Evolutionary conservation across 2,113 vertebrate genomes (phyloP).

Genomic region (Larimichthys crocea): DNA sequence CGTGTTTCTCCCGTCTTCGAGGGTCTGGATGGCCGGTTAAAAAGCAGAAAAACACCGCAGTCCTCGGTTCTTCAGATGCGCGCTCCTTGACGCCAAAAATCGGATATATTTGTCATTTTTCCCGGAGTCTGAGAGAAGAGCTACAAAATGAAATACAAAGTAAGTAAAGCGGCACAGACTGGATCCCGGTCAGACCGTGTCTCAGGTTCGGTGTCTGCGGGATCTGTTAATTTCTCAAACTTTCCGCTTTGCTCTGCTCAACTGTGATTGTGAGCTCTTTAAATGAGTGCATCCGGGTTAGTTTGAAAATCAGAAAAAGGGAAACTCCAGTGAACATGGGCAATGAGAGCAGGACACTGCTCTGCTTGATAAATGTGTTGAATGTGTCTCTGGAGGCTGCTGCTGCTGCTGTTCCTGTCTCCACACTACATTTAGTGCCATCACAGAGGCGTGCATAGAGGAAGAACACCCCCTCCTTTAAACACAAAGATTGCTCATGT

Average conservation of each 20-base stretch:
- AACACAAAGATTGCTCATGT: not conserved
- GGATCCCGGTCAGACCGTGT: not conserved
- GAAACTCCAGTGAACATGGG: not conserved
- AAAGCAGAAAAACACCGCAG: constrained; percentile 6
- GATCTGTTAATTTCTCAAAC: no score
- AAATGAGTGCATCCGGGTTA: constrained; percentile 16
- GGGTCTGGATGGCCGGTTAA: constrained; percentile 65
- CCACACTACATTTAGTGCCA: not conserved
- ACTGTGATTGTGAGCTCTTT: not conserved
- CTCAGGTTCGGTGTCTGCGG: not conserved
- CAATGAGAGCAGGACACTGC: not conserved
- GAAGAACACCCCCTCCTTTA: no score
- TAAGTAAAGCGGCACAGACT: constrained; percentile 69
- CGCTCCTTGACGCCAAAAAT: constrained; percentile 40
- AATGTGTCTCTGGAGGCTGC: not conserved
- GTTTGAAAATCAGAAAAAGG: not conserved
- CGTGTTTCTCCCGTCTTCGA: constrained; percentile 20
- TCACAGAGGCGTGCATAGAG: constrained; percentile 42
- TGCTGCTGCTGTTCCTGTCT: not conserved
- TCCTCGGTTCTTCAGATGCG: constrained; percentile 33
- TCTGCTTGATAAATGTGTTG: not conserved
- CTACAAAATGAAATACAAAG: constrained; percentile 85
- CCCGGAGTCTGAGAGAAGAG: constrained; percentile 51
- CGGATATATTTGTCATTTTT: constrained; percentile 62
- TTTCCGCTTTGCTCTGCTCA: no score